These are phyloP conservation scores for Turnix velox DNA, from an alignment of 2,113 vertebrate genomes.

Conservation along the genomic window DNA sequence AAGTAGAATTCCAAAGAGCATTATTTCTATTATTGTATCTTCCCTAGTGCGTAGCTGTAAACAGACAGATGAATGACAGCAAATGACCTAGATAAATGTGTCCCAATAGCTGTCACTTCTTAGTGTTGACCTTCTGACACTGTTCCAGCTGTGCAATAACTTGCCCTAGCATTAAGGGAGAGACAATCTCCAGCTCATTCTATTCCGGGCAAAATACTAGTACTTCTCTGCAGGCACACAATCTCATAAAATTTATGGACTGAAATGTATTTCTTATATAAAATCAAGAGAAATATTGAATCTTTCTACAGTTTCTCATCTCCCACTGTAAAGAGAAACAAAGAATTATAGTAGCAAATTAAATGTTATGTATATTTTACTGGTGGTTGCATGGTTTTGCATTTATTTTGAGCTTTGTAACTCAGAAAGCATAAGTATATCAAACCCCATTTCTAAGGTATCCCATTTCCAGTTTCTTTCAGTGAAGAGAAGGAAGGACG, in stretches of 20 bases:
- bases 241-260: not conserved
- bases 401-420: not conserved
- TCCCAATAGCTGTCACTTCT: not conserved
- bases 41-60: not conserved
- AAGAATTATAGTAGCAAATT: not conserved
- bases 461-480: not conserved
- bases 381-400: not conserved
- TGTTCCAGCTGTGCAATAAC: conserved; percentile 37
- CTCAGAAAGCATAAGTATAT: not conserved
- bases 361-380: not conserved
- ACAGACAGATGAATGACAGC: not conserved
- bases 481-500: not conserved
- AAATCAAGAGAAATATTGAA: not conserved
- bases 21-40: not conserved
- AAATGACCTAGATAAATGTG: conserved; percentile 18
- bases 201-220: not conserved
- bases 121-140: conserved; percentile 15
- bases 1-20: not conserved
- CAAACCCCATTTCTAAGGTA: not conserved
- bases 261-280: not conserved
- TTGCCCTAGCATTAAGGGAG: not conserved
- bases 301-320: not conserved
- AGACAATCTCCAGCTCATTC: not conserved
- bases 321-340: not conserved
- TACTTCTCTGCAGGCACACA: not conserved